phyloP scores from a whole-genome alignment of 2,888 invertebrate species.

The Melinaea menophilus region DNA sequence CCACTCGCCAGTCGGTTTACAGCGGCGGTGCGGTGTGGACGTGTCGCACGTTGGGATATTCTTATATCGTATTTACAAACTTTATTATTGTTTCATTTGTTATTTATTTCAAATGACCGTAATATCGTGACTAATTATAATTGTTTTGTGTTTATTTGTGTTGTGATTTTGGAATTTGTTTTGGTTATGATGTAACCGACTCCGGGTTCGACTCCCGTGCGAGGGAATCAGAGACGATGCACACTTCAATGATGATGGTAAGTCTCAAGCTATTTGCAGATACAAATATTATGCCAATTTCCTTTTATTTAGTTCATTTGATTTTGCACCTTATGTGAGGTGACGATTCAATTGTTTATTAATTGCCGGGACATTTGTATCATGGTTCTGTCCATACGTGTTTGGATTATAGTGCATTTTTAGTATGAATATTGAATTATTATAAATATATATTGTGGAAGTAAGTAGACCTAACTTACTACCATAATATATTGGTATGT shows the following conservation, averaged over 20 bases:
- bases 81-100: conserved; percentile 62
- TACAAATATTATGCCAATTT: conserved; percentile 28
- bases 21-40: conserved; percentile 42
- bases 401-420: too few relatives aligned
- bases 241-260: conserved; percentile 75
- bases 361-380: not conserved
- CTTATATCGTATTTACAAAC: conserved; percentile 70
- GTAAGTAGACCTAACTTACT: too few relatives aligned
- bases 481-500: too few relatives aligned
- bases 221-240: conserved; percentile 57
- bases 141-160: conserved; percentile 48
- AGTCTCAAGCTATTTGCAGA: conserved; percentile 39
- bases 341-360: not conserved
- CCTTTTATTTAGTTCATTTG: conserved; percentile 24
- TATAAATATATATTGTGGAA: too few relatives aligned
- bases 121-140: conserved; percentile 29
- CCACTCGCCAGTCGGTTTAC: conserved; percentile 50
- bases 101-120: conserved; percentile 37
- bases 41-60: conserved; percentile 41
- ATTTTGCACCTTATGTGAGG: conserved; percentile 8
- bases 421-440: too few relatives aligned
- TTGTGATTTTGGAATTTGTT: conserved; percentile 68
- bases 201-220: conserved; percentile 63
- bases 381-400: too few relatives aligned
- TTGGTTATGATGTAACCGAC: conserved; percentile 69